Percentiles rank a stretch among this genome's conserved stretches.
Evolutionary conservation across 2,797 vertebrate genomes (phyloP).

Genomic region (Taenioides sp.): DNA sequence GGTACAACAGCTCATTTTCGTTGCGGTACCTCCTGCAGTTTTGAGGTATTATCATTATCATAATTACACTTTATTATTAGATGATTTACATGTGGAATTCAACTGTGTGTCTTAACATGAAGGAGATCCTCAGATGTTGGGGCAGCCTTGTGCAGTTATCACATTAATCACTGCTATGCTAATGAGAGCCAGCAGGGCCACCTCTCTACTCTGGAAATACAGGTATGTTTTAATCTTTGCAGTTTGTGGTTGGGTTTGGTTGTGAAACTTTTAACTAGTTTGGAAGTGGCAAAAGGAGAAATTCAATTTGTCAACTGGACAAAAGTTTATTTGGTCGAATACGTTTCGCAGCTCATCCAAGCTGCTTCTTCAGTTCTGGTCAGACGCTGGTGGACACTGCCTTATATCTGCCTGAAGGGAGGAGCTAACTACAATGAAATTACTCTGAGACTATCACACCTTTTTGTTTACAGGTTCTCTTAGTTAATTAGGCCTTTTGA

Average conservation of each 20-base stretch:
- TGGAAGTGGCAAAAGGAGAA: no score
- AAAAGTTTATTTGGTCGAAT: no score
- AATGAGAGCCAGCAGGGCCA: slow-evolving; percentile 37
- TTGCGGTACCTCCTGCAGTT: not conserved
- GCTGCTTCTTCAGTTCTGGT: no score
- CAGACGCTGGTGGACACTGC: no score
- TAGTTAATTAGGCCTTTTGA: no score
- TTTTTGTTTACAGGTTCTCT: no score
- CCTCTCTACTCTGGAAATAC: slow-evolving; percentile 5
- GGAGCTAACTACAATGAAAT: no score
- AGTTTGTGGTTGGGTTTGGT: not conserved
- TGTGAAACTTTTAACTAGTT: not conserved
- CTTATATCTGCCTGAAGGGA: no score
- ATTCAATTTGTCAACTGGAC: no score
- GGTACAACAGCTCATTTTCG: slow-evolving; percentile 4
- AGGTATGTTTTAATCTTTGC: not conserved
- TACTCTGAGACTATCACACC: no score
- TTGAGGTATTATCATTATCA: not conserved
- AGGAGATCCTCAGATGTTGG: slow-evolving; percentile 50
- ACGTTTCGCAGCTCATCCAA: no score
- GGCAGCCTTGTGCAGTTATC: slow-evolving; percentile 48
- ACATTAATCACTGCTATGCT: slow-evolving; percentile 50
- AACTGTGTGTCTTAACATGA: slow-evolving; percentile 44
- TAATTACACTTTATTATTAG: slow-evolving; percentile 3
- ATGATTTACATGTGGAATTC: slow-evolving; percentile 16